These are phyloP conservation scores for Petrocephalus microphthalmus DNA, from an alignment of 2,113 vertebrate species.

Conservation along the genomic window DNA sequence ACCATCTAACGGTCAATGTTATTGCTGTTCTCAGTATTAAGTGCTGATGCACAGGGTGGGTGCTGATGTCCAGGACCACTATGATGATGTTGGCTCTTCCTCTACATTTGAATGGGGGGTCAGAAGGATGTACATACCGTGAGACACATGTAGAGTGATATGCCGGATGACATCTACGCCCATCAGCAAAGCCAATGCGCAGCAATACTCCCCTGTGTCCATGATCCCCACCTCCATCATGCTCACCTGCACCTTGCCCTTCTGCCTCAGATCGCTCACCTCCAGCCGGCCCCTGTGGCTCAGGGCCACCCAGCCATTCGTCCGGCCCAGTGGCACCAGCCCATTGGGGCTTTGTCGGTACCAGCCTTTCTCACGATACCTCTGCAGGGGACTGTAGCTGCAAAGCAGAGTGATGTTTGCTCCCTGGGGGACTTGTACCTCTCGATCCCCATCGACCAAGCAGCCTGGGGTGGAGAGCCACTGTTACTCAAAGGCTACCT, in stretches of 20 bases:
- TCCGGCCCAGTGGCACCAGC: slow-evolving; percentile 15
- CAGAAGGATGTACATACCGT: not conserved
- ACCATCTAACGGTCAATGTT: not conserved
- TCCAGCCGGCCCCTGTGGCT: slow-evolving; percentile 1
- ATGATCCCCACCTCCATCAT: not conserved
- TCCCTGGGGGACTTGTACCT: not conserved
- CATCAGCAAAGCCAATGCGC: not conserved
- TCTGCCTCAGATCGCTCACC: not conserved
- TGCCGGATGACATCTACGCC: not conserved
- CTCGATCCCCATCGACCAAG: not conserved
- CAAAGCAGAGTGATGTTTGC: slow-evolving; percentile 6
- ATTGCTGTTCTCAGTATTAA: not conserved
- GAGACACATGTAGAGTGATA: not conserved
- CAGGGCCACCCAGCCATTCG: not conserved
- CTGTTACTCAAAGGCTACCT: not conserved
- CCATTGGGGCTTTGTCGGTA: not conserved
- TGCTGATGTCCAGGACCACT: not conserved
- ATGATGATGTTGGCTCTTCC: not conserved
- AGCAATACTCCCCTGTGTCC: not conserved
- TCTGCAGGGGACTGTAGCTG: not conserved
- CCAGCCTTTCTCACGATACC: not conserved
- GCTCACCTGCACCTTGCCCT: not conserved
- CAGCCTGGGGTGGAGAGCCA: not conserved
- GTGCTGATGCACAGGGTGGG: not conserved
- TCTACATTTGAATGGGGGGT: not conserved